Conservation (phyloP, 2,797 vertebrate genomes). For the Notolepis coatsorum region DNA sequence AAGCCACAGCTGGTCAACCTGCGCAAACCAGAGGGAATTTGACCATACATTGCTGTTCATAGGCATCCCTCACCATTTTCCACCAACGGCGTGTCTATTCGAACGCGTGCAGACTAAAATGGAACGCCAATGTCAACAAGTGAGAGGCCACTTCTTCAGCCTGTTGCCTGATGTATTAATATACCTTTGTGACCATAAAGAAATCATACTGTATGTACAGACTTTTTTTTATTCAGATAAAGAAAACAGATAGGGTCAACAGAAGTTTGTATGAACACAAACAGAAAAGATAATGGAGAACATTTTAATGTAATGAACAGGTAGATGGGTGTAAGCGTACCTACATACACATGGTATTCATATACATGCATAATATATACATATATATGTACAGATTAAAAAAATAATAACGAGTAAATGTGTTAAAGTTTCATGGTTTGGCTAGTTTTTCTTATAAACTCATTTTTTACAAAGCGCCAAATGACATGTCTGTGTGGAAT, state of each 20-base stretch:
- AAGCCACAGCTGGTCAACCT: constrained; percentile 69
- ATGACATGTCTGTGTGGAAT: constrained; percentile 38
- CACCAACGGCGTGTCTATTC: constrained; percentile 63
- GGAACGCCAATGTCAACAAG: constrained; percentile 59
- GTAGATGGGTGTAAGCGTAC: too few relatives aligned
- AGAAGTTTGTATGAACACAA: too few relatives aligned
- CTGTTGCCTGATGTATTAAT: constrained; percentile 37
- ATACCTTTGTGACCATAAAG: constrained; percentile 26
- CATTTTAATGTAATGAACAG: too few relatives aligned
- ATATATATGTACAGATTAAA: constrained; percentile 36
- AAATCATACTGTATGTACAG: constrained; percentile 44
- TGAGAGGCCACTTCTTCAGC: constrained; percentile 32
- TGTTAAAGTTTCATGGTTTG: constrained; percentile 8
- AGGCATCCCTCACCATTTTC: constrained; percentile 55
- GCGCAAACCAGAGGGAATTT: constrained; percentile 60
- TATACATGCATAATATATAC: too few relatives aligned
- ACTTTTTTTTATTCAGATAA: too few relatives aligned
- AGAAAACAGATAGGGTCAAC: too few relatives aligned
- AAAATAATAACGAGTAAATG: constrained; percentile 39
- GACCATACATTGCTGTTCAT: constrained; percentile 48
- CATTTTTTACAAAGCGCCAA: constrained; percentile 36
- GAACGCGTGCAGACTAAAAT: constrained; percentile 51
- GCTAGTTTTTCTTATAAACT: constrained; percentile 30
- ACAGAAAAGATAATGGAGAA: too few relatives aligned
- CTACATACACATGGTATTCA: too few relatives aligned